A percentile compares a stretch with the other conserved stretches of the same genome.
These are phyloP conservation scores for Seira musarum DNA, from an alignment of 2,888 invertebrate genomes.

Conservation along the genomic window DNA sequence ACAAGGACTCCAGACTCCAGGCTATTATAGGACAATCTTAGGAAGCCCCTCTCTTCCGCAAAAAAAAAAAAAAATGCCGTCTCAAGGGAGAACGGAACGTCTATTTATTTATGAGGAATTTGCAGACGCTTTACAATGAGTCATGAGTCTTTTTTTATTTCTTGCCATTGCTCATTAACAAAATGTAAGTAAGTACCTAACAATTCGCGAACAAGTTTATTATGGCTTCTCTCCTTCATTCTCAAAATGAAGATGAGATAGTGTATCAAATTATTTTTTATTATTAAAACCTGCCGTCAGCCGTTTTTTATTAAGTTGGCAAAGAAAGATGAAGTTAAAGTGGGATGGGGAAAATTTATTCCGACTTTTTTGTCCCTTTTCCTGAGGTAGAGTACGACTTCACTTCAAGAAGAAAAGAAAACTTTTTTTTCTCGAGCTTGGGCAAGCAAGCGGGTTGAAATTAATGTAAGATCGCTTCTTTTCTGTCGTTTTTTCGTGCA, in stretches of 20 bases:
- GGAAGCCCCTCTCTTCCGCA: too few species aligned
- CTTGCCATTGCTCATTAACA: not conserved
- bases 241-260: slow-evolving; percentile 1
- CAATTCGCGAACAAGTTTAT: not conserved
- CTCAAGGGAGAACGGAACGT: not conserved
- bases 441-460: not conserved
- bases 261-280: slow-evolving; percentile 19
- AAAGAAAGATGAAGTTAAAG: slow-evolving; percentile 3
- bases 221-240: not conserved
- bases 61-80: too few species aligned
- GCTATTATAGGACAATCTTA: too few species aligned
- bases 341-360: not conserved
- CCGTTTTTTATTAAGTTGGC: slow-evolving; percentile 19
- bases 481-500: not conserved
- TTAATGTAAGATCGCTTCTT: slow-evolving; percentile 12
- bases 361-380: slow-evolving; percentile 2
- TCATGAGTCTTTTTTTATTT: too few species aligned
- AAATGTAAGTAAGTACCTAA: not conserved
- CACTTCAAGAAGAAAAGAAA: not conserved
- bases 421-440: too few species aligned
- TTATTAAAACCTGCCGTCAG: slow-evolving; percentile 19
- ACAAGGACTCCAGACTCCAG: too few species aligned
- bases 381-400: not conserved
- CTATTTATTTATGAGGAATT: not conserved
- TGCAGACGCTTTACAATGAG: too few species aligned